phyloP scores from a whole-genome alignment of 2,113 vertebrate genomes.

The Triplophysa rosa region DNA sequence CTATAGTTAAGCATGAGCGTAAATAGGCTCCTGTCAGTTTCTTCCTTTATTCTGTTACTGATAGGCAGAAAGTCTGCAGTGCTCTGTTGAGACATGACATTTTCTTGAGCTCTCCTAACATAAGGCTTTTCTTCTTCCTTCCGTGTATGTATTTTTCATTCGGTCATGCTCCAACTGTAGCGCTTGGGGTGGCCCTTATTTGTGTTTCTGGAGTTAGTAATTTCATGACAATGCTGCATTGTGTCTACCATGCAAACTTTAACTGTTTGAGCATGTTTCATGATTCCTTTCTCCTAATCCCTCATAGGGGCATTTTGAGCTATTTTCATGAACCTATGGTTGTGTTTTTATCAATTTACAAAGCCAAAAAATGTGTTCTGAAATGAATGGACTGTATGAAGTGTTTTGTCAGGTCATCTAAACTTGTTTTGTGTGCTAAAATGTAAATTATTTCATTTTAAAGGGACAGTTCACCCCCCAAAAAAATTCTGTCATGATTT shows the following conservation, averaged over 20 bases:
- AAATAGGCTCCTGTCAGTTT: conserved; percentile 7
- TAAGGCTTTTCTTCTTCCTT: conserved; percentile 44
- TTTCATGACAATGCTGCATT: conserved; percentile 51
- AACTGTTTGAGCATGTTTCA: conserved; percentile 30
- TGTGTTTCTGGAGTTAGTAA: conserved; percentile 34
- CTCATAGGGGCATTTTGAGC: not conserved
- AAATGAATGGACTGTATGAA: no score
- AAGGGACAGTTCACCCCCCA: no score
- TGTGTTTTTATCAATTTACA: no score
- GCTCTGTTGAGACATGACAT: conserved; percentile 54
- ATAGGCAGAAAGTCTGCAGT: conserved; percentile 29
- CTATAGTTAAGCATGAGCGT: conserved; percentile 5
- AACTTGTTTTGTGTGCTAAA: no score
- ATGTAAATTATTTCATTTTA: no score
- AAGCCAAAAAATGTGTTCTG: no score
- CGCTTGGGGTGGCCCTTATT: conserved; percentile 48
- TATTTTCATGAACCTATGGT: not conserved
- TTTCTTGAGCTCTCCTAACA: conserved; percentile 35
- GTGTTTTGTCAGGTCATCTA: no score
- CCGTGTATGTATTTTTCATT: conserved; percentile 39
- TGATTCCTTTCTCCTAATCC: not conserved
- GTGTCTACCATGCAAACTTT: conserved; percentile 11
- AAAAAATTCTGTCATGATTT: no score
- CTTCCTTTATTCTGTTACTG: conserved; percentile 24
- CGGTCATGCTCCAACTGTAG: conserved; percentile 47